A percentile compares a stretch with the other conserved stretches of the same genome.
Evolutionary conservation across 37 sponge, comb jelly and placozoan species (phyloP).

Genomic region (Spongilla lacustris): DNA sequence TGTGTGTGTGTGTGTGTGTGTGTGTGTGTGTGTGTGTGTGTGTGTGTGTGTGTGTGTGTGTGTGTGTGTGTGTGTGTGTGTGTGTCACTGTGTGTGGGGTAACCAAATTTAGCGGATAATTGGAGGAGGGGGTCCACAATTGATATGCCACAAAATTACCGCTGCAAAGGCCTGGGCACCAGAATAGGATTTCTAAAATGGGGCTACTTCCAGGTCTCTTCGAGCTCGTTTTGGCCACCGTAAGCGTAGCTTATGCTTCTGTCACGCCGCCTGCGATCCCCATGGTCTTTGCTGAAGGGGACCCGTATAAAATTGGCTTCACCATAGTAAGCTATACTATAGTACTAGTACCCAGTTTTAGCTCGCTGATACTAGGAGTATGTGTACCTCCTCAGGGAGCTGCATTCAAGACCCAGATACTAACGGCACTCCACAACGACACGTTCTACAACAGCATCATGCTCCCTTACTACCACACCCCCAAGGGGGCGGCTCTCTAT

Average conservation of each 20-base stretch:
- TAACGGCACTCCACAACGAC: conserved; percentile 3
- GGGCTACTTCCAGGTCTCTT: background rate
- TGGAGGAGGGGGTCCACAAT: no score
- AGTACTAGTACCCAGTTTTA: background rate
- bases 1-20: no score
- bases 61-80: no score
- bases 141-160: no score
- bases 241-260: background rate
- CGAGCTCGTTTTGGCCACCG: background rate
- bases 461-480: conserved; percentile 26
- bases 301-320: background rate
- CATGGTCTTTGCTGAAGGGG: background rate
- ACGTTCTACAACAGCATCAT: conserved; percentile 22
- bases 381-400: background rate
- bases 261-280: background rate
- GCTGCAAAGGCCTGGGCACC: background rate
- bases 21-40: no score
- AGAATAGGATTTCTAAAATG: background rate
- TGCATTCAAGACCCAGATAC: conserved; percentile 2
- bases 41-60: no score
- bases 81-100: no score
- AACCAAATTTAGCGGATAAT: no score
- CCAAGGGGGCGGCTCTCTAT: conserved; percentile 30
- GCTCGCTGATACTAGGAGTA: background rate
- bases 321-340: background rate